Percentiles rank a stretch among this genome's conserved stretches.
phyloP scores from a whole-genome alignment of 2,113 vertebrate species.

The Hemiscyllium ocellatum region DNA sequence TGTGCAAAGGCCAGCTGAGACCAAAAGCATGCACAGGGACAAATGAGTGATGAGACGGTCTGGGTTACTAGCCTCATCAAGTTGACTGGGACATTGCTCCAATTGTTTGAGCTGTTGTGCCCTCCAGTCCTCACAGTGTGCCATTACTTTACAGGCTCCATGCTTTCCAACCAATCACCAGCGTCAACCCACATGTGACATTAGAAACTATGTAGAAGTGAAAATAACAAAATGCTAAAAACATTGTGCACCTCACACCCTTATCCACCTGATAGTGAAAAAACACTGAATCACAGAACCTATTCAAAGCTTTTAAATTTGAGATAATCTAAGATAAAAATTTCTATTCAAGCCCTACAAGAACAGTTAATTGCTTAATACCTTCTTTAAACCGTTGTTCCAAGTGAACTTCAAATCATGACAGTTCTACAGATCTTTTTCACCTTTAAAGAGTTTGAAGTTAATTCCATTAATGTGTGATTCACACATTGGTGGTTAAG shows the following conservation, averaged over 20 bases:
- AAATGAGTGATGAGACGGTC: no score
- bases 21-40: no score
- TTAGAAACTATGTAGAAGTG: background rate
- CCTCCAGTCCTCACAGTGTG: background rate
- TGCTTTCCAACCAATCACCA: background rate
- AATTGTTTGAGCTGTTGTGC: background rate
- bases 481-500: background rate
- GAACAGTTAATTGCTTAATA: background rate
- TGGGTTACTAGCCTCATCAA: no score
- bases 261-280: background rate
- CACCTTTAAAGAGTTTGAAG: background rate
- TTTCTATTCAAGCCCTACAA: background rate
- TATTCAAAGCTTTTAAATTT: background rate
- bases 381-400: background rate
- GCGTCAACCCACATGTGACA: background rate
- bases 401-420: background rate
- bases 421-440: background rate
- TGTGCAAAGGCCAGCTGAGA: no score
- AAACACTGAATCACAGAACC: background rate
- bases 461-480: background rate
- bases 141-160: background rate
- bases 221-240: background rate
- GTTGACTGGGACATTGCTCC: background rate
- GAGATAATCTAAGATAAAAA: background rate
- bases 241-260: background rate